phyloP scores from a whole-genome alignment of 2,113 vertebrate genomes.

The Mastomys coucha region DNA sequence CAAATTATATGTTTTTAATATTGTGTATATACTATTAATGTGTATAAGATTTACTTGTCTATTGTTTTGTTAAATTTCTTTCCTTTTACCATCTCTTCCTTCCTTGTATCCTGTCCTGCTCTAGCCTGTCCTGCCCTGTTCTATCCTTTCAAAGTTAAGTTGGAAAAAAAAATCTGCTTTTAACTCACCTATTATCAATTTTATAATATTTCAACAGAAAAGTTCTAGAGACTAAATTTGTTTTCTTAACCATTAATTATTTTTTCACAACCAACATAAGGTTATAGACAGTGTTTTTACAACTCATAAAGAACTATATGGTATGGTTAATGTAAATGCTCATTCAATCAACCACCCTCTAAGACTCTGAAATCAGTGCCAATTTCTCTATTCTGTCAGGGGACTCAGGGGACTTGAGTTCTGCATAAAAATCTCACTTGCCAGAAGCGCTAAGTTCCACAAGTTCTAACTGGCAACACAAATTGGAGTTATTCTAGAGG shows the following conservation, averaged over 20 bases:
- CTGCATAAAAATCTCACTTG: not conserved
- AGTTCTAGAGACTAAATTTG: not conserved
- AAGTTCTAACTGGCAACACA: not conserved
- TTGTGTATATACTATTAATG: not conserved
- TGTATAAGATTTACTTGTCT: not conserved
- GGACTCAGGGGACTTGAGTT: not conserved
- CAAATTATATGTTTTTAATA: not conserved
- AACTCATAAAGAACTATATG: not conserved
- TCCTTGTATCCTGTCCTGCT: not conserved
- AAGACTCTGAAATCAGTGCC: not conserved
- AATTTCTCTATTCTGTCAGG: not conserved
- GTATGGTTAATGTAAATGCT: not conserved
- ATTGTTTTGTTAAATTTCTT: not conserved
- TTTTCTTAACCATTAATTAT: not conserved
- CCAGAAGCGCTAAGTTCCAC: not conserved
- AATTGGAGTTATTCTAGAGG: not conserved
- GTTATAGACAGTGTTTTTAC: not conserved
- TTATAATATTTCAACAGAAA: constrained; percentile 43
- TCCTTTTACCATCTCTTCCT: not conserved
- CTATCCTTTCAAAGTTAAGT: not conserved
- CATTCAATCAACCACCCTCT: not conserved
- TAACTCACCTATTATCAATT: not conserved
- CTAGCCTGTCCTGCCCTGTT: not conserved
- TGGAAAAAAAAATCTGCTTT: not conserved
- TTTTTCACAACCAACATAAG: not conserved